Conservation (phyloP, 30 jellyfish, hydroid and myxozoan genomes). For the Hydra vulgaris region DNA sequence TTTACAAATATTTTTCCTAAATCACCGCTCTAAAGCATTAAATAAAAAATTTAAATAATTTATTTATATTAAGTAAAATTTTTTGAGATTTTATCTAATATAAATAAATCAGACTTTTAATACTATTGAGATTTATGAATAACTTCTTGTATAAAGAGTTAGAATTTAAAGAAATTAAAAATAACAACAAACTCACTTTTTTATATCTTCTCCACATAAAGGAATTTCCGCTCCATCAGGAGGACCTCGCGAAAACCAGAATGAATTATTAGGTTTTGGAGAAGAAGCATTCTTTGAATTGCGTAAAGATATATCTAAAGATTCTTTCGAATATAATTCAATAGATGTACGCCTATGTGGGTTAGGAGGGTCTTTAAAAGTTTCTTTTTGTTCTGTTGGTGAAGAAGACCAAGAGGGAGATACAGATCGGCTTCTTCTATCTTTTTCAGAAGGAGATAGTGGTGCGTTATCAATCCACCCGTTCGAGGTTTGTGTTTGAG, state of each 20-base stretch:
- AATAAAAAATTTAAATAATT: too few species aligned
- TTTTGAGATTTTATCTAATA: too few species aligned
- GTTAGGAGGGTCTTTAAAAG: slow-evolving; percentile 13
- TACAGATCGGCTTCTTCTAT: slow-evolving; percentile 76
- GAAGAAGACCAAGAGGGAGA: slow-evolving; percentile 92
- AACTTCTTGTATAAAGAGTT: too few species aligned
- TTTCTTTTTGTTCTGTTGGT: slow-evolving; percentile 39
- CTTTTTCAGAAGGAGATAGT: slow-evolving; percentile 19
- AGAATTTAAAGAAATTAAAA: too few species aligned
- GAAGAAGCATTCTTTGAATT: slow-evolving; percentile 80
- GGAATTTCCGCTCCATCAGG: slow-evolving; percentile 99
- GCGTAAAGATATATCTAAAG: slow-evolving; percentile 54
- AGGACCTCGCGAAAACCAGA: slow-evolving; percentile 95
- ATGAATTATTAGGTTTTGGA: slow-evolving; percentile 76
- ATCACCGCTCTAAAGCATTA: too few species aligned
- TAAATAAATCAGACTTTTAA: too few species aligned
- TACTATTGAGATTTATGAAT: too few species aligned
- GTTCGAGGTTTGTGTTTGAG: slow-evolving; percentile 75
- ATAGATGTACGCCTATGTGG: slow-evolving; percentile 11
- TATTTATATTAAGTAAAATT: too few species aligned
- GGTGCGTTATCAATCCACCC: slow-evolving; percentile 38
- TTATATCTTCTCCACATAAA: slow-evolving; percentile 61
- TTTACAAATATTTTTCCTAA: not conserved
- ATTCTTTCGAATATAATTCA: slow-evolving; percentile 1
- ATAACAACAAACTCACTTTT: slow-evolving; percentile 56